phyloP scores from a whole-genome alignment of 2,113 vertebrate genomes.

The Colistium nudipinnis region DNA sequence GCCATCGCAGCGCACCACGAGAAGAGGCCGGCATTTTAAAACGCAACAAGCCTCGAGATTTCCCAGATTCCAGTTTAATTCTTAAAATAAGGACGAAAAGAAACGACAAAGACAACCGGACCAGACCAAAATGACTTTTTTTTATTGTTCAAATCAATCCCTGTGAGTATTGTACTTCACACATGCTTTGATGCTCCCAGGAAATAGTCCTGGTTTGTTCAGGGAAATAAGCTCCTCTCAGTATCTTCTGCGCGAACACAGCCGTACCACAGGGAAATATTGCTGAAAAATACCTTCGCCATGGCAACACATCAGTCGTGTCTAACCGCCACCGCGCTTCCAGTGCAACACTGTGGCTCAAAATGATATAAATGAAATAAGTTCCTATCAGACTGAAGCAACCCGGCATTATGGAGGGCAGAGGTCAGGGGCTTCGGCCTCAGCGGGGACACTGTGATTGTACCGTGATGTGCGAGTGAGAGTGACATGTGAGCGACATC shows the following conservation, averaged over 20 bases:
- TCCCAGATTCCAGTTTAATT: no score
- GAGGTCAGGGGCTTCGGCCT: conserved; percentile 1
- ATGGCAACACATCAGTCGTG: conserved; percentile 25
- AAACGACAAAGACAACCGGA: no score
- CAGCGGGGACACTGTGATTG: background rate
- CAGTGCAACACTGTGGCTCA: conserved; percentile 53
- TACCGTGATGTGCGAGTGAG: background rate
- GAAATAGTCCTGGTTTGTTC: background rate
- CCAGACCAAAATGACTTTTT: no score
- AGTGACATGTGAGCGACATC: background rate
- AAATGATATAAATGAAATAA: conserved; percentile 12
- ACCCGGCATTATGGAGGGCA: background rate
- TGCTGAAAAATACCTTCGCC: conserved; percentile 23
- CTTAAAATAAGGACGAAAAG: no score
- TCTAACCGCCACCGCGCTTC: conserved; percentile 30
- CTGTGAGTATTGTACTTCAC: background rate
- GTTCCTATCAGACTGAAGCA: no score
- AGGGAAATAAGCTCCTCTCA: background rate
- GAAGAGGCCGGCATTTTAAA: no score
- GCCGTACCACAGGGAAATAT: conserved; percentile 4
- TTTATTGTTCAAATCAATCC: background rate
- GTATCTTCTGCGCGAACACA: background rate
- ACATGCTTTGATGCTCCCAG: background rate
- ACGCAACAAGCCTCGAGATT: no score
- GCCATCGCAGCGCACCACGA: no score